Conservation (phyloP, 2,888 invertebrate species). For the Amphimallon solstitiale region DNA sequence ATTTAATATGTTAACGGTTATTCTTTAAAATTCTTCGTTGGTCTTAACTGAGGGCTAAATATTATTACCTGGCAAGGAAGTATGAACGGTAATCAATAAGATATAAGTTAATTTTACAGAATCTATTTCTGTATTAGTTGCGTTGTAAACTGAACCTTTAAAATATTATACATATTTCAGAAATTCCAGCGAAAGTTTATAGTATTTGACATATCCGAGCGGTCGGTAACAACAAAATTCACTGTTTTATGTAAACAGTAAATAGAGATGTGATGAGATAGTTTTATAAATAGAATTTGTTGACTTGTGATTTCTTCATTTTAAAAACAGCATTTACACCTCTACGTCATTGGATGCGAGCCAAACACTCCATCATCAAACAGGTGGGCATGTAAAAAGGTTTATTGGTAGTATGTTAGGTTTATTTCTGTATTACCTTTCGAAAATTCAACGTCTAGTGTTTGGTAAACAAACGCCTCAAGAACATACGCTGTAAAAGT, state of each 20-base stretch:
- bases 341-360: not conserved
- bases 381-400: slow-evolving; percentile 17
- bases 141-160: not conserved
- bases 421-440: not conserved
- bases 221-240: slow-evolving; percentile 4
- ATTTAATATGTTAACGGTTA: no score
- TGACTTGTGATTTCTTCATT: slow-evolving; percentile 11
- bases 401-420: not conserved
- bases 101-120: no score
- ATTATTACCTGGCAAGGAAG: no score
- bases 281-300: slow-evolving; percentile 10
- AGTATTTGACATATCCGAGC: not conserved
- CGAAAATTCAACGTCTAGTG: no score
- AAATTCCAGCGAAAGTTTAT: not conserved
- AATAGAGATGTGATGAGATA: slow-evolving; percentile 15
- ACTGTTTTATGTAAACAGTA: slow-evolving; percentile 20
- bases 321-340: slow-evolving; percentile 7
- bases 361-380: slow-evolving; percentile 11
- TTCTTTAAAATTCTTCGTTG: no score
- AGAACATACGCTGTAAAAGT: no score
- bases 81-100: no score
- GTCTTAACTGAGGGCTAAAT: no score
- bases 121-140: slow-evolving; percentile 3
- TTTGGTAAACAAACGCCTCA: no score
- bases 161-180: not conserved